phyloP scores from a whole-genome alignment of 2,113 vertebrate species.

The Podiceps cristatus region DNA sequence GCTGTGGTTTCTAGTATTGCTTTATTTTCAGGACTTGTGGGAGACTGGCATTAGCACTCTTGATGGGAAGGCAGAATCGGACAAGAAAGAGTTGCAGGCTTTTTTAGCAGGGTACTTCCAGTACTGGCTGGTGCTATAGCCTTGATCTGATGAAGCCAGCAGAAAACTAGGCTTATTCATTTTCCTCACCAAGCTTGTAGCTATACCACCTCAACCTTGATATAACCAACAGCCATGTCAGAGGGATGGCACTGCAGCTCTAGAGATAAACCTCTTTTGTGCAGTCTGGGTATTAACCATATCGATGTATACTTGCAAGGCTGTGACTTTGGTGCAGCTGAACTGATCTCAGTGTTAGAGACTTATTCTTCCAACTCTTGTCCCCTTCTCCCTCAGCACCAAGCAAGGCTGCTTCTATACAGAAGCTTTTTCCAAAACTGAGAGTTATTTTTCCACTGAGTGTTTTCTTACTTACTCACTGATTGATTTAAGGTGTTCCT shows the following conservation, averaged over 20 bases:
- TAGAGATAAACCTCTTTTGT: not conserved
- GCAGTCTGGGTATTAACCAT: not conserved
- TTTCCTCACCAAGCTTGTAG: not conserved
- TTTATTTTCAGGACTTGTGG: not conserved
- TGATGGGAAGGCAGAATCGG: not conserved
- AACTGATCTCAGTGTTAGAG: not conserved
- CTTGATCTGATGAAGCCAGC: not conserved
- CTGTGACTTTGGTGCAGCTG: not conserved
- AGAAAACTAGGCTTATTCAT: not conserved
- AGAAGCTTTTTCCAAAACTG: not conserved
- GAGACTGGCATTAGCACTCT: not conserved
- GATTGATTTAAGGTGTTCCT: not conserved
- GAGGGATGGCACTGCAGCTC: not conserved
- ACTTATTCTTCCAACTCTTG: not conserved
- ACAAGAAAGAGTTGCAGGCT: not conserved
- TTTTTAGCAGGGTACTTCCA: not conserved
- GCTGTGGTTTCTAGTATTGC: not conserved
- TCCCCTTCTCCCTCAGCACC: not conserved
- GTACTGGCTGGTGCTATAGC: not conserved
- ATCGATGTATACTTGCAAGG: not conserved
- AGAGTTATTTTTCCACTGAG: not conserved
- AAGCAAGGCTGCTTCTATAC: not conserved
- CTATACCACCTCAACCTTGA: not conserved
- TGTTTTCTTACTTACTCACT: not conserved
- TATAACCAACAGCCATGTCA: not conserved